A percentile compares a stretch with the other conserved stretches of the same genome.
Evolutionary conservation across 1,140 invertebrate genomes (phyloP).

Genomic region (Caenorhabditis inopinata): DNA sequence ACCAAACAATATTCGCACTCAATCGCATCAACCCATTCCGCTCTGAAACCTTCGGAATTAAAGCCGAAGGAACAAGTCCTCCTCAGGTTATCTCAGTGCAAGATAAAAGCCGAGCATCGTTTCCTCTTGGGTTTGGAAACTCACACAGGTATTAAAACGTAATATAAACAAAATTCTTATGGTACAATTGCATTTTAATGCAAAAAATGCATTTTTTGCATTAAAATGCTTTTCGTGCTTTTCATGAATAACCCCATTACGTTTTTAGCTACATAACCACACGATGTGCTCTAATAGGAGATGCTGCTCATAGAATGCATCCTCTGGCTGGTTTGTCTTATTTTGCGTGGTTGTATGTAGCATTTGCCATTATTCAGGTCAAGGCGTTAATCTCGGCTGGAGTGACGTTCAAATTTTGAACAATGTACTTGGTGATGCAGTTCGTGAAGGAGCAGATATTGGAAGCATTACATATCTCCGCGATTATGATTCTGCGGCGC

Average conservation of each 20-base stretch:
- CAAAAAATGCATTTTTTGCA: too few species aligned
- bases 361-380: constrained; percentile 64
- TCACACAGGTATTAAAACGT: constrained; percentile 70
- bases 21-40: constrained; percentile 1
- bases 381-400: constrained; percentile 95
- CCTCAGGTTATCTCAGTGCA: constrained; percentile 67
- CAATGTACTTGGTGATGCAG: constrained; percentile 74
- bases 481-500: constrained; percentile 81
- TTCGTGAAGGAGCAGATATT: constrained; percentile 76
- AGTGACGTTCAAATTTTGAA: constrained; percentile 81
- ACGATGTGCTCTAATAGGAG: constrained; percentile 81
- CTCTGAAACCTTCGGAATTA: neutral
- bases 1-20: constrained; percentile 58
- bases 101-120: constrained; percentile 74
- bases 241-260: too few species aligned
- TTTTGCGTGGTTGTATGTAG: neutral
- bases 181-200: too few species aligned
- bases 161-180: neutral
- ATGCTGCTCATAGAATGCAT: constrained; percentile 93
- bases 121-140: constrained; percentile 88
- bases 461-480: constrained; percentile 74
- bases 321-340: constrained; percentile 78
- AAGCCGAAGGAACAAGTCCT: neutral
- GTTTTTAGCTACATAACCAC: constrained; percentile 74
- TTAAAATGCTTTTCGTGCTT: too few species aligned